phyloP scores from a whole-genome alignment of 2,888 invertebrate species.

The Ophioninae sp. region DNA sequence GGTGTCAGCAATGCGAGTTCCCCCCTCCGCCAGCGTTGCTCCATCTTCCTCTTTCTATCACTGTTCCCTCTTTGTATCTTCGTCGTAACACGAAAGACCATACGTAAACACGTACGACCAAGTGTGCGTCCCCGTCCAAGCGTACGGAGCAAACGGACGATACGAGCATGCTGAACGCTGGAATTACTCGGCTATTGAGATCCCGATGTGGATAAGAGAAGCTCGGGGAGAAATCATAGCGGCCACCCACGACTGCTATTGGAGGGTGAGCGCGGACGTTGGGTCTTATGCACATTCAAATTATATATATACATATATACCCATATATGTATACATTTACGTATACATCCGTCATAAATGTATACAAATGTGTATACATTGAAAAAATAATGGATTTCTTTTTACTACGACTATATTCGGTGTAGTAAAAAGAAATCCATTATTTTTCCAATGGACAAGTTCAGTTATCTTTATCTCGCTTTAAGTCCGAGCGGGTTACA shows the following conservation, averaged over 20 bases:
- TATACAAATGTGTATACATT: too few relatives aligned
- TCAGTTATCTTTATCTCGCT: too few relatives aligned
- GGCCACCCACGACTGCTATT: slow-evolving; percentile 77
- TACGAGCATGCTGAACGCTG: slow-evolving; percentile 65
- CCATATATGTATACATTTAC: too few relatives aligned
- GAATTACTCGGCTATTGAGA: slow-evolving; percentile 80
- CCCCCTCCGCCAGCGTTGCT: slow-evolving; percentile 45
- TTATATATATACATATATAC: slow-evolving; percentile 3
- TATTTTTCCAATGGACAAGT: too few relatives aligned
- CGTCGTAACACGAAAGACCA: not conserved
- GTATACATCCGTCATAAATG: too few relatives aligned
- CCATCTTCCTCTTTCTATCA: not conserved
- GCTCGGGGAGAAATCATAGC: slow-evolving; percentile 76
- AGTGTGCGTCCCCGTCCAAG: not conserved
- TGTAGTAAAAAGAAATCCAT: too few relatives aligned
- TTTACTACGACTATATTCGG: too few relatives aligned
- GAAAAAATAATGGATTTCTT: too few relatives aligned
- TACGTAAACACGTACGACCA: not conserved
- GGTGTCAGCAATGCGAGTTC: slow-evolving; percentile 65
- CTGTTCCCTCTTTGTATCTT: slow-evolving; percentile 27
- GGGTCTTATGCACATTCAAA: slow-evolving; percentile 29
- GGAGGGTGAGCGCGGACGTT: slow-evolving; percentile 49
- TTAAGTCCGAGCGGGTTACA: too few relatives aligned
- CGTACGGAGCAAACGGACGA: slow-evolving; percentile 11
- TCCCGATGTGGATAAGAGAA: slow-evolving; percentile 73